Evolutionary conservation across 2,113 vertebrate genomes (phyloP), one percentile per base, ranked within the genome.

Genomic region (Choloepus hoffmanni): DNA sequence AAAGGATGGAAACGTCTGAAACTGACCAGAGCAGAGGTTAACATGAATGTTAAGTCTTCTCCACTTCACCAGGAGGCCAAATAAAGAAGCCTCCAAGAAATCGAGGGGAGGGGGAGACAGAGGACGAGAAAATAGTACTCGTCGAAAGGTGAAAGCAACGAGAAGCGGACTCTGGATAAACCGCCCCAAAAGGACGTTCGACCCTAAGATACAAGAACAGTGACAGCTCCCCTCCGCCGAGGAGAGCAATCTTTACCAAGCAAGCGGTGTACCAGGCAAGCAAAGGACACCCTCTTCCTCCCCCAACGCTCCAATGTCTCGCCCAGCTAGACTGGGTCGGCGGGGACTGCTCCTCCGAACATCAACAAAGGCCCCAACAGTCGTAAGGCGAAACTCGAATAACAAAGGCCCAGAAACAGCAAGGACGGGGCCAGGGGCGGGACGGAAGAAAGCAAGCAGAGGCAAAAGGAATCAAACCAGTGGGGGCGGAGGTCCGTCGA

Each of bases 281-380:
- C 50, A 48, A 53, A 55, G 68, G 90, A 53, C 88, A 36, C 74
- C 48, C 83, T 23, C 53, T 58, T 43, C 74, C 43, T 65, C 58
- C 65, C 40, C 50, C 40, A 55, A 13, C 72, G 2, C 72, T 21
- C 7, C 43, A 79, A 65, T 55, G 28, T 79, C 74, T 73, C 53
- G 45, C 82, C 53, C 45, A 45, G 78, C 91, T 53, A 23, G 5
- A 74, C 88, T 72, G 83, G 97, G 86, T 94, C 96, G 81, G 81
- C 50, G 21, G 76, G 70, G 84, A 93, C 72, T 21, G 89, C 85
- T 90, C 55, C 87, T 70, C 60, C 0, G 82, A 95, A 92, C 97
- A 62, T 93, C 97, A 98, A 98, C 97, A 98, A 98, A 98, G 97
- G 97, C 97, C 94, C 92, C 96, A 95, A 86, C 92, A 95, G 92